Evolutionary conservation across 2,797 vertebrate species (phyloP).

Genomic region (Anguilla pacifica): DNA sequence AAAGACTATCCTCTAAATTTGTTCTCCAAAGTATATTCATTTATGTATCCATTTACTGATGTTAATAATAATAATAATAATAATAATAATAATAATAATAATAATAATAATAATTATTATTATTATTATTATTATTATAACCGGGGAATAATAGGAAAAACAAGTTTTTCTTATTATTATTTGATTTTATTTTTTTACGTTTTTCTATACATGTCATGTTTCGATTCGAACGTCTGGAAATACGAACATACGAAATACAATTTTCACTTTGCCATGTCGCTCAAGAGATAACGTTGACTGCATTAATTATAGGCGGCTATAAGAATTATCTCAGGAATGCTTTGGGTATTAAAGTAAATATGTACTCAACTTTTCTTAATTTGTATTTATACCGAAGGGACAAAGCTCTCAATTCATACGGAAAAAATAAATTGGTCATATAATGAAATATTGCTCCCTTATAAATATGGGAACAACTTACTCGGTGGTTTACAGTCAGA

Average conservation of each 20-base stretch:
- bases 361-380: not conserved
- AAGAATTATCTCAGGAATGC: not conserved
- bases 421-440: not conserved
- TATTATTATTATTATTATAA: no score
- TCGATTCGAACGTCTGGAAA: not conserved
- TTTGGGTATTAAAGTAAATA: not conserved
- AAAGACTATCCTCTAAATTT: not conserved
- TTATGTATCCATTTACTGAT: not conserved
- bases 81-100: not conserved
- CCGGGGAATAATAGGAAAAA: not conserved
- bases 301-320: not conserved
- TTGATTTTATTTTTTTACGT: no score
- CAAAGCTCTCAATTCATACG: not conserved
- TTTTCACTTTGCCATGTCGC: not conserved
- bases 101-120: no score
- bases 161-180: not conserved
- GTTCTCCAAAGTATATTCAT: not conserved
- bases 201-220: no score
- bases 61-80: not conserved
- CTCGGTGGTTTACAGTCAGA: not conserved
- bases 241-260: not conserved
- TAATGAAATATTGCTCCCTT: not conserved
- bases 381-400: not conserved
- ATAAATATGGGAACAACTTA: not conserved
- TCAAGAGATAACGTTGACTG: not conserved